Percentiles rank a stretch among this genome's conserved stretches.
These are phyloP conservation scores for Muntiacus muntjak DNA, from an alignment of 2,113 vertebrate genomes.

Conservation along the genomic window DNA sequence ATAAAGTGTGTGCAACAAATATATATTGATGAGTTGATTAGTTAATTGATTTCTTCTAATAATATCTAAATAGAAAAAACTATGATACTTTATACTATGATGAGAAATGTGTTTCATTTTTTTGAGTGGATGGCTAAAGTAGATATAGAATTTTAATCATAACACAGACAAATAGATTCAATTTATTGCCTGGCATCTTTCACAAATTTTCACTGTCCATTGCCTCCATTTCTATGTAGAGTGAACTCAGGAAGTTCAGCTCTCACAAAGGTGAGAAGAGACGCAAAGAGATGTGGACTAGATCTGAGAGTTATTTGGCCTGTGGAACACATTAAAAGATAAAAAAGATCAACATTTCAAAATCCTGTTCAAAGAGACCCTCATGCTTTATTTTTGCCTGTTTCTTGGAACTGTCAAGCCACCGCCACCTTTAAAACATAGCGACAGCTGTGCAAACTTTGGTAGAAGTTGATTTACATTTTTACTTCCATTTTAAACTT, in stretches of 20 bases:
- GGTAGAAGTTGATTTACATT: conserved; percentile 28
- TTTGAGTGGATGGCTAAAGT: neutral
- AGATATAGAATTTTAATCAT: neutral
- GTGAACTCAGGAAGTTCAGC: neutral
- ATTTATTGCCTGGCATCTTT: neutral
- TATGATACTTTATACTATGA: neutral
- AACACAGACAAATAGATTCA: neutral
- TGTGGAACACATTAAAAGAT: neutral
- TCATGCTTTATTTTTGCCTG: neutral
- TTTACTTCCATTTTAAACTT: conserved; percentile 38
- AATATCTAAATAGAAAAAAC: neutral
- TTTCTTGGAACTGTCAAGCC: neutral
- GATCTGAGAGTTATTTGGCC: neutral
- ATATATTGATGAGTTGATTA: neutral
- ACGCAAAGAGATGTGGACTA: neutral
- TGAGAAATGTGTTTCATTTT: neutral
- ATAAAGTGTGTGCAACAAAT: neutral
- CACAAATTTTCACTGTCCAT: neutral
- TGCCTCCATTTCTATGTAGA: neutral
- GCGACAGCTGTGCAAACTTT: conserved; percentile 49
- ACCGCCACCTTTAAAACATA: neutral
- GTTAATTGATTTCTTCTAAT: neutral
- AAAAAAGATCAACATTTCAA: conserved; percentile 27
- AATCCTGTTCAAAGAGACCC: neutral
- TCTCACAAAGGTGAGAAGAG: neutral